A percentile compares a stretch with the other conserved stretches of the same genome.
Evolutionary conservation across 2,797 vertebrate species (phyloP).

Genomic region (Acrossocheilus wenchowensis): DNA sequence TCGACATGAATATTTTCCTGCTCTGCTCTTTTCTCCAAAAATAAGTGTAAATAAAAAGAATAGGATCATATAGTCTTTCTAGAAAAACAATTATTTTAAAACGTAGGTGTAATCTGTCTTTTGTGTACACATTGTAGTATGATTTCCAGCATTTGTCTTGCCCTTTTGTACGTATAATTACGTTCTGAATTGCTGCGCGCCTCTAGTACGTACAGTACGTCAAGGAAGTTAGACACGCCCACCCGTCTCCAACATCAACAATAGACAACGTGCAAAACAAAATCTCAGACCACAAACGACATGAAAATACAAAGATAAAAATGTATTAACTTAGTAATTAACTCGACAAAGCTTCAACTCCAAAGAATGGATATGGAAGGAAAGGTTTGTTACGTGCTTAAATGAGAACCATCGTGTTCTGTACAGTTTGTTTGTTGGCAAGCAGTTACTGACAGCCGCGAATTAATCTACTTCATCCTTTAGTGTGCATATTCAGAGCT

Average conservation of each 20-base stretch:
- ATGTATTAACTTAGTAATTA: neutral
- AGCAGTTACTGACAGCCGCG: neutral
- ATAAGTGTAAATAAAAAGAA: neutral
- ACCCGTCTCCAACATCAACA: conserved; percentile 54
- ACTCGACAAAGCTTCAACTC: neutral
- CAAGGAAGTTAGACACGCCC: conserved; percentile 25
- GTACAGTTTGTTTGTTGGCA: neutral
- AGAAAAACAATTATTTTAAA: neutral
- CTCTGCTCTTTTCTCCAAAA: too few relatives aligned
- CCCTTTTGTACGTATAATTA: neutral
- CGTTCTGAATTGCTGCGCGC: conserved; percentile 9
- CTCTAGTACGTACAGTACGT: conserved; percentile 28
- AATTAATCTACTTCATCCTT: neutral
- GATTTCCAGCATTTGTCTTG: neutral
- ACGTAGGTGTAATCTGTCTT: neutral
- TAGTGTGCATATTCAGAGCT: neutral
- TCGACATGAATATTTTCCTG: neutral
- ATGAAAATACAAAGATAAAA: neutral
- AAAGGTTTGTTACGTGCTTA: conserved; percentile 31
- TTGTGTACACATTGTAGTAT: neutral
- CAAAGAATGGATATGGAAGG: conserved; percentile 22
- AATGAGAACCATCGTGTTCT: neutral
- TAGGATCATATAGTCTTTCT: neutral
- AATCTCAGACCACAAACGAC: conserved; percentile 3
- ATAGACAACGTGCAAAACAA: conserved; percentile 31